Conservation (phyloP, 1,140 invertebrate species). For the Ericerus pela region DNA sequence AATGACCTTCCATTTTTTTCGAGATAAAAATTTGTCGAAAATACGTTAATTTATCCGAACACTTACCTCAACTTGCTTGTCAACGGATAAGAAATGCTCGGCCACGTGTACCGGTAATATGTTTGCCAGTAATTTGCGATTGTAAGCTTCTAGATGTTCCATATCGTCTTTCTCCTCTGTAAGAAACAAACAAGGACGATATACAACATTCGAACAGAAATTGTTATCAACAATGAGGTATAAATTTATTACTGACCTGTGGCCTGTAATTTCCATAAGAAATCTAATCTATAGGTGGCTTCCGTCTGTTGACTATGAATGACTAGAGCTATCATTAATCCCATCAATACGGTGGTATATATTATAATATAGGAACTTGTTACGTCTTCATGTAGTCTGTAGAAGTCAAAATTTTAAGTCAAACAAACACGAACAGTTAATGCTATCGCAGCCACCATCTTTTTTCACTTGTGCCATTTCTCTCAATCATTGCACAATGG, state of each 20-base stretch:
- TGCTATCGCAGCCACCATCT: too few relatives aligned
- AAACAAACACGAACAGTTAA: too few relatives aligned
- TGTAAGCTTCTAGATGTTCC: conserved; percentile 85
- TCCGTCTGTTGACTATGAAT: conserved; percentile 80
- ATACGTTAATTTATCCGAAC: too few relatives aligned
- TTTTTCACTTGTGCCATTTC: too few relatives aligned
- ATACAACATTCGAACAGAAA: background rate
- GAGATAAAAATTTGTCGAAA: background rate
- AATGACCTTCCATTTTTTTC: background rate
- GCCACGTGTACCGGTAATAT: conserved; percentile 89
- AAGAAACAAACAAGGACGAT: conserved; percentile 22
- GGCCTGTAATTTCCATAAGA: conserved; percentile 86
- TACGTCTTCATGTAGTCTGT: conserved; percentile 6
- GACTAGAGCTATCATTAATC: conserved; percentile 55
- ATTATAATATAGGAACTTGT: conserved; percentile 27
- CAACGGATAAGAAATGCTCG: conserved; percentile 74
- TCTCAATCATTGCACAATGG: too few relatives aligned
- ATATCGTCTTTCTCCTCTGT: conserved; percentile 86
- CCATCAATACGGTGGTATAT: conserved; percentile 44
- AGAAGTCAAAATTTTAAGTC: background rate
- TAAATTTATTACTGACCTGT: conserved; percentile 39
- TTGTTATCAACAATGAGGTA: background rate
- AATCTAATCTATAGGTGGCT: conserved; percentile 69
- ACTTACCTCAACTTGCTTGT: conserved; percentile 65
- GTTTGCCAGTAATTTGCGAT: conserved; percentile 81